Base-by-base conservation (phyloP, 2,888 invertebrate genomes). In the Dryocosmus kuriphilus region DNA sequence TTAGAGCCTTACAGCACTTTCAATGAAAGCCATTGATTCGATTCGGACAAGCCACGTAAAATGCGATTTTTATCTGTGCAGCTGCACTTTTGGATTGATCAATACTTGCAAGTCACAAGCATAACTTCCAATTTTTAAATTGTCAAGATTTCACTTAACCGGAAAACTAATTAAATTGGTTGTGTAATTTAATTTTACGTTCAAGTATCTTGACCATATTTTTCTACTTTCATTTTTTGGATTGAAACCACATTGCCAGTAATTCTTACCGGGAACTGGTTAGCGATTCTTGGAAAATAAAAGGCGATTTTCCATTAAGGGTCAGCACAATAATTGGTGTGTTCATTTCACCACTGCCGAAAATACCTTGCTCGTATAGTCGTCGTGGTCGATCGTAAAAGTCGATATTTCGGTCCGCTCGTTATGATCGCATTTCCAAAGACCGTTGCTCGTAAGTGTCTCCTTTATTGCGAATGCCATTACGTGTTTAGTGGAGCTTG, bases 401-500 rank as follows among this genome's bases (percentile, higher is more conserved):
- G 51, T 30, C 71, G 71, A 71, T 71, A 71, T 71, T 71, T 71
- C 30, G 51, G 30, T 46, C 71, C 30, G 27, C 71, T 71, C 30
- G 71, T 71, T 71, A 71, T 14, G 51, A 71, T 46, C 46, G 30
- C 30, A 71, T 71, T 71, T 71, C 51, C 51, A 30, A 51, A 30
- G 51, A 51, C 11, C n/a, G 30, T 27, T 30, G 46, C 46, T 24
- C 24, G 24, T 41, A 65, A 67, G 67, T 67, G 65, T 46, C 41
- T 51, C 32, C 51, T 71, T 51, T 71, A 71, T 71, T 71, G 71
- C 71, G 9, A 71, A 51, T 71, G 19, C 71, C 51, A 71, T 71
- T 71, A 51, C 71, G 46, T 19, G 30, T 51, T 71, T 71, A 71
- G 30, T 71, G n/a, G 30, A 71, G 27, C 51, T 71, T 71, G 71